Evolutionary conservation across 2,113 vertebrate species (phyloP), one percentile per base, ranked within the genome.

Genomic region (Murina feae): DNA sequence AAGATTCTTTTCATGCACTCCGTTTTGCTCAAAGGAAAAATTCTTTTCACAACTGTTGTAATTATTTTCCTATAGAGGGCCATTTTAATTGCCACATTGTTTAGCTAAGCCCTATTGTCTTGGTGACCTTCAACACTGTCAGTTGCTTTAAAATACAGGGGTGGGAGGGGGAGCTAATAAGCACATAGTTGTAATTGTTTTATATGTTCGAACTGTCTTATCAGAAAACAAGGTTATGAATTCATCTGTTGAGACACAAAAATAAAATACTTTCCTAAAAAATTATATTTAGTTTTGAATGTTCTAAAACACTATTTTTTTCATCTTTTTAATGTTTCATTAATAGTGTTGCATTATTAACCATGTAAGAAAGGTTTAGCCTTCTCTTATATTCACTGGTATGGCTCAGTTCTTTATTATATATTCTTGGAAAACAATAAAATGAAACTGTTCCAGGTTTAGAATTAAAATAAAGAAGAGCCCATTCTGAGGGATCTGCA

Each of bases 101-200:
- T 97, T 96, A 97, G 97, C 98, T 98, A 97, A 98, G 97, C 97
- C 98, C 97, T 98, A 95, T 96, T 98, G 96, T 98, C 97, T 97
- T 96, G 91, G 53, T 98, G 98, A 98, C 97, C 95, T 98, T 98
- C 96, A 42, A 25, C 98, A 97, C 51, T 98, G 96, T 98, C 97
- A 97, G 9, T 97, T 98, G 97, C 72, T 98, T 98, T 98, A 97
- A 98, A 96, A 76, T 65, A 72, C 63, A 85, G 68, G 89, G 94
- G 97, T 82, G 97, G 97, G 94, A 97, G 97, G 97, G 97, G 97
- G 95, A 93, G 95, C 92, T 98, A 78, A 58, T 97, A 98, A 98
- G 93, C 14, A 49, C 96, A 98, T 96, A 97, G 97, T 97, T 98
- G 98, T 98, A 98, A 98, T 95, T 98, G 92, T 97, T 98, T 98